Evolutionary conservation across 2,888 invertebrate genomes (phyloP).

Genomic region (Atherix ibis): DNA sequence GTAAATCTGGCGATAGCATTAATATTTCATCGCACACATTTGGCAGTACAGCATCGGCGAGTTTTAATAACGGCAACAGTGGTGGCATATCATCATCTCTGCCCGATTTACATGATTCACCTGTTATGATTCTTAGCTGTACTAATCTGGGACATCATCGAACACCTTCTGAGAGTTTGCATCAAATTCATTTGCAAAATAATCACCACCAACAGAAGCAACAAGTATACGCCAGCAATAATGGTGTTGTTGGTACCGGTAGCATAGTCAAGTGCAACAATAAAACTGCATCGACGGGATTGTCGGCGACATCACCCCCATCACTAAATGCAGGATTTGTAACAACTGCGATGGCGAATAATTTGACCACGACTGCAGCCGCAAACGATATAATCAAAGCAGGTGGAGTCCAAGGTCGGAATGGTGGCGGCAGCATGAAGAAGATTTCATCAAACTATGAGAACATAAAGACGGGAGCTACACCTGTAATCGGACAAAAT

Average conservation of each 20-base stretch:
- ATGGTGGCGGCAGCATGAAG: not conserved
- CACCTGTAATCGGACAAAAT: constrained; percentile 16
- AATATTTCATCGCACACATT: constrained; percentile 14
- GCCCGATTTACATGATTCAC: constrained; percentile 30
- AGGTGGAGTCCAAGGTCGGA: not conserved
- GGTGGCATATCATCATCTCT: constrained; percentile 27
- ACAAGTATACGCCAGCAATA: too few relatives aligned
- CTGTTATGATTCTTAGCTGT: constrained; percentile 31
- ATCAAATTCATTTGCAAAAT: constrained; percentile 13
- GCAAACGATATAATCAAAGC: constrained; percentile 8
- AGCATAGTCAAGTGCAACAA: too few relatives aligned
- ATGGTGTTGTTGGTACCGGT: too few relatives aligned
- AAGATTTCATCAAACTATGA: constrained; percentile 14
- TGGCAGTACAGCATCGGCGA: not conserved
- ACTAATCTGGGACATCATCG: constrained; percentile 21
- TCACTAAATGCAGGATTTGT: too few relatives aligned
- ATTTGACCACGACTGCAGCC: constrained; percentile 8
- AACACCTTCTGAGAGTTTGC: too few relatives aligned
- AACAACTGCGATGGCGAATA: constrained; percentile 1
- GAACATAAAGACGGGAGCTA: constrained; percentile 14
- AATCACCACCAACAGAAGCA: constrained; percentile 13
- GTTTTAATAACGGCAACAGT: constrained; percentile 10
- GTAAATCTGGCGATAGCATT: constrained; percentile 30
- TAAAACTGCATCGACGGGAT: too few relatives aligned
- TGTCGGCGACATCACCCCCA: too few relatives aligned